phyloP scores from a whole-genome alignment of 2,113 vertebrate species.

The Pandion haliaetus region DNA sequence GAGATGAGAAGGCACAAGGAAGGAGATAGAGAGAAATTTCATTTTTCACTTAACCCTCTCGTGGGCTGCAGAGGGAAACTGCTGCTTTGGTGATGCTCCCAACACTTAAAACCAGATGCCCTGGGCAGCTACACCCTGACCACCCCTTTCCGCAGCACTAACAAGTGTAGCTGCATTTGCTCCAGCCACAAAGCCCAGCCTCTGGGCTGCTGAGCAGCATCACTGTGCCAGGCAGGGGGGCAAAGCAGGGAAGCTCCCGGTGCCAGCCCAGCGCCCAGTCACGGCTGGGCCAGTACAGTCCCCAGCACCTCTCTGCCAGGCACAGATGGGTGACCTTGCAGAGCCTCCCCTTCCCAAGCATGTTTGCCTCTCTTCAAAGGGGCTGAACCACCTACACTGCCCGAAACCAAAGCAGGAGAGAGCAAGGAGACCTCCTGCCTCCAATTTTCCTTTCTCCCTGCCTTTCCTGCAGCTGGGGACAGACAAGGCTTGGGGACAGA shows the following conservation, averaged over 20 bases:
- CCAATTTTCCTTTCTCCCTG: not conserved
- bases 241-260: rapidly evolving
- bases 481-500: not conserved
- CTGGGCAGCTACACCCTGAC: not conserved
- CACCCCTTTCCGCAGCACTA: not conserved
- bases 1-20: slow-evolving; percentile 1
- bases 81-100: not conserved
- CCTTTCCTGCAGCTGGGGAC: not conserved
- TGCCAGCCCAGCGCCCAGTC: not conserved
- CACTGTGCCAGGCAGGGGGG: rapidly evolving
- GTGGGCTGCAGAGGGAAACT: not conserved
- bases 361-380: not conserved
- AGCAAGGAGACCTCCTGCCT: not conserved
- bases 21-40: not conserved
- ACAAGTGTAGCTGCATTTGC: not conserved
- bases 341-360: not conserved
- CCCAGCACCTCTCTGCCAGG: not conserved
- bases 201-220: not conserved
- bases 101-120: not conserved
- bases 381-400: not conserved
- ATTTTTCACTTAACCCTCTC: slow-evolving; percentile 13
- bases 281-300: not conserved
- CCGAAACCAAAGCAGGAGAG: not conserved
- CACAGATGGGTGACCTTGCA: rapidly evolving
- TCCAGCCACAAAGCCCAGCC: not conserved